Evolutionary conservation across 2,113 vertebrate species (phyloP).

Genomic region (Takifugu bimaculatus): DNA sequence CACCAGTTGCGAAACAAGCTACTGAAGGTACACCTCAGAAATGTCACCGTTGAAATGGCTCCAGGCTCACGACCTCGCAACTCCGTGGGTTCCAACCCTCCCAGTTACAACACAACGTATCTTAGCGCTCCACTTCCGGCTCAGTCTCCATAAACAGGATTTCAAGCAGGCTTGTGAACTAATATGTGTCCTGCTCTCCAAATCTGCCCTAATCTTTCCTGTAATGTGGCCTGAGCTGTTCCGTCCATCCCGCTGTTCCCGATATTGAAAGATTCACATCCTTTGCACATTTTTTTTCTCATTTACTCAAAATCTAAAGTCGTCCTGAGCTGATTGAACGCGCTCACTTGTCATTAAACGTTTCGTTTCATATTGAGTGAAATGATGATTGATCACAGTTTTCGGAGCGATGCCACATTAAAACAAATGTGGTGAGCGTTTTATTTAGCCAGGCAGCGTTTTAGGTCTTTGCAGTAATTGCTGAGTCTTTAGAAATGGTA

Average conservation of each 20-base stretch:
- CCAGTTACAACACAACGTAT: background rate
- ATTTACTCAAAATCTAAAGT: no score
- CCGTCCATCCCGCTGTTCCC: background rate
- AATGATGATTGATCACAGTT: no score
- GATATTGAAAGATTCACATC: background rate
- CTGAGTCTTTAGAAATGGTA: slow-evolving; percentile 55
- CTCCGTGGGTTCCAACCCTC: background rate
- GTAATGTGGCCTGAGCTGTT: background rate
- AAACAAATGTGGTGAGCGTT: slow-evolving; percentile 63
- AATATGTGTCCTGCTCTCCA: slow-evolving; percentile 2
- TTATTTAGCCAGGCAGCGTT: slow-evolving; percentile 58
- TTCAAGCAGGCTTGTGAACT: background rate
- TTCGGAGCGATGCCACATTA: slow-evolving; percentile 36
- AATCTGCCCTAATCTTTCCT: slow-evolving; percentile 12
- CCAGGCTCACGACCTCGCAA: background rate
- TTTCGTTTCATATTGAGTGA: no score
- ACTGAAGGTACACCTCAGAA: no score
- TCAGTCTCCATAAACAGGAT: background rate
- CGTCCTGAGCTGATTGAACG: no score
- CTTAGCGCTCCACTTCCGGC: background rate
- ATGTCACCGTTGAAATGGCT: background rate
- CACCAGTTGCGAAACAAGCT: no score
- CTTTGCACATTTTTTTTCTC: no score
- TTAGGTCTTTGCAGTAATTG: slow-evolving; percentile 63
- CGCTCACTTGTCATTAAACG: no score